A percentile compares a stretch with the other conserved stretches of the same genome.
Conservation (phyloP, 2,113 vertebrate species). For the Hepsetus odoe region DNA sequence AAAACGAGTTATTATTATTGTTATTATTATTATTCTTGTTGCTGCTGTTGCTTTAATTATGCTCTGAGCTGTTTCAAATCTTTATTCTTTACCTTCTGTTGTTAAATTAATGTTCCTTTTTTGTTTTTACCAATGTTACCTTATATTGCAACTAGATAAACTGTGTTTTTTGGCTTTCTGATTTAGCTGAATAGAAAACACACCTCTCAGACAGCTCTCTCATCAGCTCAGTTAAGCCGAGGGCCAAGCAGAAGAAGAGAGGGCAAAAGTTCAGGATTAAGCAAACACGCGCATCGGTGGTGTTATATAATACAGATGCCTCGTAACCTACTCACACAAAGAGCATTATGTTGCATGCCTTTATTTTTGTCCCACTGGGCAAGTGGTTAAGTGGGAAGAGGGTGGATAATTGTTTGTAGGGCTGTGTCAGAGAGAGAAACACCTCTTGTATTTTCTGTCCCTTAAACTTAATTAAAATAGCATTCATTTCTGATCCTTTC, state of each 20-base stretch:
- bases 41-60: background rate
- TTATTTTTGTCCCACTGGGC: slow-evolving; percentile 60
- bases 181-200: background rate
- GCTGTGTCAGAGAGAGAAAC: background rate
- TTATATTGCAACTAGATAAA: too few species aligned
- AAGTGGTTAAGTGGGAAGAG: slow-evolving; percentile 26
- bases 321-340: slow-evolving; percentile 66
- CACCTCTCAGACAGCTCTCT: background rate
- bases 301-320: slow-evolving; percentile 62
- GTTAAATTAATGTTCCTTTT: too few species aligned
- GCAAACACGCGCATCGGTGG: slow-evolving; percentile 61
- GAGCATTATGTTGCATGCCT: slow-evolving; percentile 68
- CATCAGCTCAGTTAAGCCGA: slow-evolving; percentile 16
- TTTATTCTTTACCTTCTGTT: background rate
- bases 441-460: slow-evolving; percentile 37
- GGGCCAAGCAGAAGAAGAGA: background rate
- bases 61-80: background rate
- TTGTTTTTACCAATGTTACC: too few species aligned
- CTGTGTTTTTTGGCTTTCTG: background rate
- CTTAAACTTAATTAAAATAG: slow-evolving; percentile 14
- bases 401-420: too few species aligned
- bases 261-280: slow-evolving; percentile 68
- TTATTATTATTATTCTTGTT: too few species aligned
- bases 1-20: too few species aligned
- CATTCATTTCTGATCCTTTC: slow-evolving; percentile 37